Conservation (phyloP, 2,113 vertebrate species). For the Anarhynchus alexandrinus region DNA sequence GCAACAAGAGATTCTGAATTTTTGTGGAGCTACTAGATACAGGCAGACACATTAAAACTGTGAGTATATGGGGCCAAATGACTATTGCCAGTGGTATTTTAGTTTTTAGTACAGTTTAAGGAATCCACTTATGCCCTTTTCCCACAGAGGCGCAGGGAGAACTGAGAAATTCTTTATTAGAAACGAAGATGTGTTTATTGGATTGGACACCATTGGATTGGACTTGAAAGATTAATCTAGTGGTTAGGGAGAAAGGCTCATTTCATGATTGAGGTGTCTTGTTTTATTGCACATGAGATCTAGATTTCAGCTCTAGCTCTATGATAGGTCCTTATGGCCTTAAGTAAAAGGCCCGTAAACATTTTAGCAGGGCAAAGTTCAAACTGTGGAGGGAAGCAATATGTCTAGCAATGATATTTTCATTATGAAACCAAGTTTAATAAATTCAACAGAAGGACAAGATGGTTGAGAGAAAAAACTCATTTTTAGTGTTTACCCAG, state of each 20-base stretch:
- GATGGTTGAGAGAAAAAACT: neutral
- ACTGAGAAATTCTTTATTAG: neutral
- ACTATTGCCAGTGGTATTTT: neutral
- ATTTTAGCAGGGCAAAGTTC: neutral
- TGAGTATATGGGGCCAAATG: neutral
- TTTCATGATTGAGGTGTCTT: neutral
- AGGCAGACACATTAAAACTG: neutral
- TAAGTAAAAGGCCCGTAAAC: neutral
- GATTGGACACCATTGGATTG: neutral
- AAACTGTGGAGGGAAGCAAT: neutral
- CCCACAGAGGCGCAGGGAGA: neutral
- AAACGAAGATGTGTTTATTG: neutral
- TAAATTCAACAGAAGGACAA: neutral
- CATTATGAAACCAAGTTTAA: neutral
- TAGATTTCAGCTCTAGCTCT: neutral
- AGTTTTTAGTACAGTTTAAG: neutral
- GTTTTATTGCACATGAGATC: neutral
- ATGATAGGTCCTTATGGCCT: neutral
- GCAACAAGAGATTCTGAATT: neutral
- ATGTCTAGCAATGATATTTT: neutral
- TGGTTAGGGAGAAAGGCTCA: neutral
- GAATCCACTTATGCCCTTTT: neutral
- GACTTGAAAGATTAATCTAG: neutral
- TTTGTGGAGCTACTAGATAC: neutral
- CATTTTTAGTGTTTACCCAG: neutral